Base-by-base conservation (phyloP, 2,888 invertebrate genomes). In the Epirrita christyi region DNA sequence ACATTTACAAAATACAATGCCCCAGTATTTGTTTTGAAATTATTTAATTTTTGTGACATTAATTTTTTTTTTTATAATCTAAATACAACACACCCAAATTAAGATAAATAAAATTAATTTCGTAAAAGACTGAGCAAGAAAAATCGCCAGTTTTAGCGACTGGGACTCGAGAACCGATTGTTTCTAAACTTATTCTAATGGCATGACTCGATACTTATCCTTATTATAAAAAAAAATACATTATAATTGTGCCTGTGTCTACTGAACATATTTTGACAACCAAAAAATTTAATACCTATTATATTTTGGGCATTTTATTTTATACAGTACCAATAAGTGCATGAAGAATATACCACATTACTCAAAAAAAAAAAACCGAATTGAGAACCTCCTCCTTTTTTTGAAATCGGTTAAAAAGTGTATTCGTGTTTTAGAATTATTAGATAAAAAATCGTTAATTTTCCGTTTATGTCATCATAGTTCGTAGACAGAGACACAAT, bases 201-300 rank as follows among this genome's bases (percentile, higher is more conserved):
- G 89, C 90, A 89, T 92, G 91, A 92, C 91, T 92, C 83, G 83
- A 86, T 80, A 73, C 78, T 81, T 81, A 82, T 78, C 62, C 83
- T 80, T 85, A 87, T 68, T 65, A 7, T 61, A 67, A 77, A 84
- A 83, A 70, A 75, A 71, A 74, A 64, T 71, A 78, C 78, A 72
- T 38, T 40, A 3, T 8, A 53, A 57, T 54, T 60, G 58, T 56
- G 61, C 45, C 56, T 49, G 5, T 42, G 50, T 57, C 55, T 59
- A 47, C 60, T 38, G 46, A 36, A 38, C 27, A 42, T n/a, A 27
- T 27, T 34, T 38, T 9, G 37, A 3, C 14, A 15, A 2, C 9
- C 15, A 40, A 21, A 21, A 3, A 3, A 3, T 21, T 21, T 21
- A 21, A 21, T n/a, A 4, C 4, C 21, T 21, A 21, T 21, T 21